Base-by-base conservation (phyloP, 2,888 invertebrate genomes). In the Pimpla rufipes region DNA sequence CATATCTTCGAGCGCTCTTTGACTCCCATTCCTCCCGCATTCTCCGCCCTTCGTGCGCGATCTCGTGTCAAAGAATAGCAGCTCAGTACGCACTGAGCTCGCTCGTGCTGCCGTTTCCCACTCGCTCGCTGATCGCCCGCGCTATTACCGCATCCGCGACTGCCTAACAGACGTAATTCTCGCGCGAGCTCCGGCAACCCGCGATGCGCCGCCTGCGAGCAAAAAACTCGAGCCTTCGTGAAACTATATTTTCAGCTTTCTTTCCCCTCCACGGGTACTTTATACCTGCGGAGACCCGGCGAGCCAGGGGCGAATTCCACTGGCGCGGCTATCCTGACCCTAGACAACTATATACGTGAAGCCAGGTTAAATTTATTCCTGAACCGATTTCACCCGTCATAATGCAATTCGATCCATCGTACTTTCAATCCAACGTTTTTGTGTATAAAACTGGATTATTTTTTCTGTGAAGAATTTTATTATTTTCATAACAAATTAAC, bases 51-150 rank as follows among this genome's bases (percentile, higher is more conserved):
- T 45, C 8, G n/a, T 37, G 64, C 70, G 64, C 57, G 79, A 82
- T 82, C 82, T 74, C 82, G 79, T 79, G 79, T 55, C 74, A 45
- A 37, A 50, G 64, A 76, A 50, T 74, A 47, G 57, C 29, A 59
- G 57, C 57, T 16, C 18, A 11, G 52, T 47, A 50, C 74, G 75
- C 57, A 18, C 45, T 21, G 68, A 16, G 50, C 40, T 42, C 68
- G 78, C 82, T 79, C 83, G 70, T 76, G 59, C 76, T 76, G 66
- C 71, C 66, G 59, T 83, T 78, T 73, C 70, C 78, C 68, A 47
- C 45, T 47, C 29, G 66, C 70, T 50, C 16, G 62, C 62, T 73
- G 70, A 82, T 79, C 79, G 57, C 79, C 52, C 55, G 40, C 62
- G 68, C 80, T 75, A 80, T 80, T 80, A 80, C 59, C 68, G 80